phyloP scores from a whole-genome alignment of 2,113 vertebrate species.

The Daboia siamensis region DNA sequence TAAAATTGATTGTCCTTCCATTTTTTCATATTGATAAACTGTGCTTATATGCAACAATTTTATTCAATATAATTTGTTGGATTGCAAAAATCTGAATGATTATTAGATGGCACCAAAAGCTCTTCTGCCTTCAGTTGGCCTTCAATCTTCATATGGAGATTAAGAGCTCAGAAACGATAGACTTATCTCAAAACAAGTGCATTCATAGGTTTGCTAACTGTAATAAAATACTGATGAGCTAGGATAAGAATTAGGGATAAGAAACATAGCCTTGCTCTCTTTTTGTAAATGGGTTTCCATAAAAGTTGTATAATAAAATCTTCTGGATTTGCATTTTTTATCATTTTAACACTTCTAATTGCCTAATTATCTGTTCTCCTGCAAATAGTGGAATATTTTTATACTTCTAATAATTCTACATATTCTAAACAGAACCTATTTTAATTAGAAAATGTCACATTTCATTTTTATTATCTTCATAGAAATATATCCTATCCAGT shows the following conservation, averaged over 20 bases:
- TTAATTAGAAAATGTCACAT: conserved; percentile 5
- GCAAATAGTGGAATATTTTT: conserved; percentile 18
- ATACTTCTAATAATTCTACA: conserved; percentile 17
- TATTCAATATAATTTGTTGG: not conserved
- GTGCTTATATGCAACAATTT: not conserved
- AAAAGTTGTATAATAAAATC: conserved; percentile 1
- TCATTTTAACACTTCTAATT: conserved; percentile 38
- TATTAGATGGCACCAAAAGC: too few relatives aligned
- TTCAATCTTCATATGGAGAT: too few relatives aligned
- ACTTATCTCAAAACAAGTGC: not conserved
- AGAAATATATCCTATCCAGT: rapidly evolving
- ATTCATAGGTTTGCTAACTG: not conserved
- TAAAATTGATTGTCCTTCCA: not conserved
- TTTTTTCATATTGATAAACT: not conserved
- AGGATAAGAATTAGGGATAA: not conserved
- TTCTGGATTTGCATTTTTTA: conserved; percentile 10
- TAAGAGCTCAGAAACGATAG: too few relatives aligned
- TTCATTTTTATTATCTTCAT: not conserved
- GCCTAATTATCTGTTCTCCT: conserved; percentile 31
- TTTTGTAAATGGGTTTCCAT: not conserved
- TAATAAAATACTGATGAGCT: not conserved
- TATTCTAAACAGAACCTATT: conserved; percentile 3
- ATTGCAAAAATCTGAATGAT: too few relatives aligned
- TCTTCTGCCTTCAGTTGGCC: too few relatives aligned
- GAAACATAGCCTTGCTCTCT: not conserved